A percentile compares a stretch with the other conserved stretches of the same genome.
These are phyloP conservation scores for Allobates femoralis DNA, from an alignment of 2,797 vertebrate species.

Conservation along the genomic window DNA sequence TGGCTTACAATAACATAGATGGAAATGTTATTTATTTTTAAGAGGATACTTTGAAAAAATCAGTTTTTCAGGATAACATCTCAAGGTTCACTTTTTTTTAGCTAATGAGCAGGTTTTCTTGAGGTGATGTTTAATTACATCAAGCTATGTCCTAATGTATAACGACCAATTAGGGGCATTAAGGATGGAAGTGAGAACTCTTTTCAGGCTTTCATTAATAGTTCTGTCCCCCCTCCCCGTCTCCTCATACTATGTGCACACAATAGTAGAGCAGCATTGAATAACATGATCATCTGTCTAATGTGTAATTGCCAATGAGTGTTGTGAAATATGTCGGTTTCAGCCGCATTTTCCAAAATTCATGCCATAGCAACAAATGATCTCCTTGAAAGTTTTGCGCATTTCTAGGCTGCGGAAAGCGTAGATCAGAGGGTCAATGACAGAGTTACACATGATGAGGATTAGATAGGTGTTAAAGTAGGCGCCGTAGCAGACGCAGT, in stretches of 20 bases:
- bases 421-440: conserved; percentile 87
- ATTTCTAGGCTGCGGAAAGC: conserved; percentile 86
- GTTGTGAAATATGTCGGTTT: background rate
- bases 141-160: background rate
- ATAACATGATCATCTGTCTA: background rate
- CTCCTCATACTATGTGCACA: background rate
- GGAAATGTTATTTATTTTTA: no score
- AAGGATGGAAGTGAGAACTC: background rate
- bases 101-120: background rate
- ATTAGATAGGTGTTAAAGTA: conserved; percentile 88
- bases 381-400: conserved; percentile 85
- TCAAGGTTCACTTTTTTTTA: background rate
- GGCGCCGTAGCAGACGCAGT: conserved; percentile 84
- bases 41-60: no score
- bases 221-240: background rate
- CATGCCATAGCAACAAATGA: conserved; percentile 75
- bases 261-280: background rate
- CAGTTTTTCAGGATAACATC: background rate
- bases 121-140: background rate
- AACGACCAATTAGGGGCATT: background rate
- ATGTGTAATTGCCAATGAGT: background rate
- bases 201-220: background rate
- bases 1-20: no score
- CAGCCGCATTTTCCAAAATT: conserved; percentile 69
- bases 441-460: conserved; percentile 89